Base-by-base conservation (phyloP, 2,113 vertebrate genomes). In the Centrocercus urophasianus region DNA sequence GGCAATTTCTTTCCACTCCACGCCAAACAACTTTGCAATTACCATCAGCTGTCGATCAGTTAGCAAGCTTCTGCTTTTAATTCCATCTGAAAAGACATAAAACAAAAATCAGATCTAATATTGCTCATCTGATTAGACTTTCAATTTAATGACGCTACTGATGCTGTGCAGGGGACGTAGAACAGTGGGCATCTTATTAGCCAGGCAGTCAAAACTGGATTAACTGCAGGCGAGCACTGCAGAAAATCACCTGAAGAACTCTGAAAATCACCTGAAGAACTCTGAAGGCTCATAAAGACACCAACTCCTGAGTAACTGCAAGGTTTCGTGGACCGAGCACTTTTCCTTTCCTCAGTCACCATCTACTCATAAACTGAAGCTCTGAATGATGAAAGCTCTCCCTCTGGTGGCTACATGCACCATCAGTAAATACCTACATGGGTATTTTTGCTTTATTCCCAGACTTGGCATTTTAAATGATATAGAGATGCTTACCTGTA, bases 1-100 rank as follows among this genome's bases (percentile, higher is more conserved):
- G 83, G 97, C 98, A 11, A 98, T 93, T 72, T 98, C 95, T 80
- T 97, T 96, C 98, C 98, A 98, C 75, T 97, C 97, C 71, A 95
- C 97, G 24, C 98, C 98, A 34, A 98, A 96, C 27, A 83, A 89
- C 89, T 94, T 97, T 40, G 98, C 98, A 2, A 99, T 83, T 40
- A 28, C 75, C 94, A 98, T 96, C 69, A 98, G 97, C 96, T 98
- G 97, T 19, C 96, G 88, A 42, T 98, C 98, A 0, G 98, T 98
- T 67, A 98, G 82, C 13, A 93, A 69, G 13, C 15, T 59, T 34
- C 11, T 90, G 2, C 61, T 6, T 83, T 94, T 94, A 9, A 52
- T 15, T 38, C 94, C 98, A 61, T 96, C 98, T 99, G 94, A 38
- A 96, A 89, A 80, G 34, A 82, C 28, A 81, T 1, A 8, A 54